These are phyloP conservation scores for Galerucella pusilla DNA, from an alignment of 2,888 invertebrate species.

Conservation along the genomic window DNA sequence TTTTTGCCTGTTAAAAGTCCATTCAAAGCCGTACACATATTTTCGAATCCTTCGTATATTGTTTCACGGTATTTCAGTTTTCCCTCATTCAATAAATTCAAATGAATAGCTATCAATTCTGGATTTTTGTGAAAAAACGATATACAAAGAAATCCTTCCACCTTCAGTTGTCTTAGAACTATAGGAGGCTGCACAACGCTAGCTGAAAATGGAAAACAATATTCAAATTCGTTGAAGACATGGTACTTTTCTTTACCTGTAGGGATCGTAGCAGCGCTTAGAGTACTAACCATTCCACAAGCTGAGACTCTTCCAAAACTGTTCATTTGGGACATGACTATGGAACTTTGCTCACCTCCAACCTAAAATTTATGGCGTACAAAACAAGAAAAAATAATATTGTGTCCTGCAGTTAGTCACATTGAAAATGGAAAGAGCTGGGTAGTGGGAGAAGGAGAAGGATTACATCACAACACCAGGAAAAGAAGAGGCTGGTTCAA, in stretches of 20 bases:
- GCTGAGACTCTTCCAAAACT: conserved; percentile 73
- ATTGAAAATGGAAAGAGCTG: no score
- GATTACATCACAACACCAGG: no score
- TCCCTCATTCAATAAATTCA: conserved; percentile 74
- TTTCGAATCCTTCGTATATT: conserved; percentile 72
- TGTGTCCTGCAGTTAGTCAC: no score
- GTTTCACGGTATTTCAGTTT: conserved; percentile 78
- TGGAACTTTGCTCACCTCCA: conserved; percentile 75
- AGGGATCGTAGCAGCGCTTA: conserved; percentile 65
- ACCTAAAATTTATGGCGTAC: conserved; percentile 63
- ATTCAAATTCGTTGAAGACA: no score
- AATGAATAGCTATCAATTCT: conserved; percentile 74
- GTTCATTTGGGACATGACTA: conserved; percentile 74
- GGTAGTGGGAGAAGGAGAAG: no score
- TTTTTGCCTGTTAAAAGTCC: conserved; percentile 55
- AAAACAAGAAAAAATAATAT: no score
- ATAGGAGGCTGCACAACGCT: no score
- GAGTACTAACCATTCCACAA: conserved; percentile 78
- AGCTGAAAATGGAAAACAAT: no score
- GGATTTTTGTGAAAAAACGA: conserved; percentile 66
- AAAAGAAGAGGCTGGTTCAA: no score
- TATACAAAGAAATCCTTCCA: conserved; percentile 54
- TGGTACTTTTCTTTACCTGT: conserved; percentile 2
- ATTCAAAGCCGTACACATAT: conserved; percentile 53
- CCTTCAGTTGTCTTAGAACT: conserved; percentile 39